Evolutionary conservation across 2,113 vertebrate genomes (phyloP).

Genomic region (Junco hyemalis): DNA sequence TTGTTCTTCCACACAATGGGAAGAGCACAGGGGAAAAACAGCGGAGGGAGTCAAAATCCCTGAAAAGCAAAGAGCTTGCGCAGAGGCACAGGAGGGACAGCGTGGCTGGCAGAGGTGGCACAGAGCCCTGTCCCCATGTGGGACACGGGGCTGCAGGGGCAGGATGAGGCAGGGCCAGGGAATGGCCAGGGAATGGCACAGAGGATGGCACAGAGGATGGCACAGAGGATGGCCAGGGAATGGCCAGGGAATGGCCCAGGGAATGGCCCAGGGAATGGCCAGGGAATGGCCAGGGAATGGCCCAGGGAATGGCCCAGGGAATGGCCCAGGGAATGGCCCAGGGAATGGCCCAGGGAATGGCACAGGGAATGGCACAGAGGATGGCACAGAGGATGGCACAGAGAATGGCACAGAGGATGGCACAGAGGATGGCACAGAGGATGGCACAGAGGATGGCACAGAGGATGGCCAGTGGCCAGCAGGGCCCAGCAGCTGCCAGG

Average conservation of each 20-base stretch:
- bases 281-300: too few relatives aligned
- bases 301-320: neutral
- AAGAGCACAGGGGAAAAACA: neutral
- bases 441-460: neutral
- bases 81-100: neutral
- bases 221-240: neutral
- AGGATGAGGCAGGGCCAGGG: neutral
- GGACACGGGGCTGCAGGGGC: neutral
- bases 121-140: accelerated
- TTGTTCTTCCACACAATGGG: accelerated
- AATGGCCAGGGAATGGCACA: too few relatives aligned
- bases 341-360: neutral
- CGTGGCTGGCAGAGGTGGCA: neutral
- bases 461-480: neutral
- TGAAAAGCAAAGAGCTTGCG: neutral
- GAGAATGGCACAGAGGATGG: too few relatives aligned
- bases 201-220: too few relatives aligned
- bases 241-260: neutral
- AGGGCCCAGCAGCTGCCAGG: neutral
- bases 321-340: neutral
- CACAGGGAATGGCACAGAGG: too few relatives aligned
- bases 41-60: neutral
- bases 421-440: too few relatives aligned
- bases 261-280: too few relatives aligned
- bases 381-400: neutral